phyloP scores from a whole-genome alignment of 2,797 vertebrate species.

The Anguilla anguilla region DNA sequence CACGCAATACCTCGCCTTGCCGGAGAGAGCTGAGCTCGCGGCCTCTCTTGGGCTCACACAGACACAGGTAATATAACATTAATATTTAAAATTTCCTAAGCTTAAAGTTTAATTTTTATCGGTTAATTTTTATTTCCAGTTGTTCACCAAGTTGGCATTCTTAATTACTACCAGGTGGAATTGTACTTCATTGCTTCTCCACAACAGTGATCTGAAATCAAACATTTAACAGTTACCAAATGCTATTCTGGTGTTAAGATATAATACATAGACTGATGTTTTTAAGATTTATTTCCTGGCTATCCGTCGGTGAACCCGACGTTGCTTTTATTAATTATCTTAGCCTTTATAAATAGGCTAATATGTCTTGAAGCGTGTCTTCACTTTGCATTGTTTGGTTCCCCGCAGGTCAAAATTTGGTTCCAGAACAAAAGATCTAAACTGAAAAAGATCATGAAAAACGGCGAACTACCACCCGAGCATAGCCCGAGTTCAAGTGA shows the following conservation, averaged over 20 bases:
- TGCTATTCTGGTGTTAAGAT: not conserved
- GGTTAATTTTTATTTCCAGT: not conserved
- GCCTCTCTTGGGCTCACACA: conserved; percentile 95
- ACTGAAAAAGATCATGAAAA: conserved; percentile 99
- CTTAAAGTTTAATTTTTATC: not conserved
- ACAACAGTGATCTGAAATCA: not conserved
- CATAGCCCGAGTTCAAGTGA: conserved; percentile 99
- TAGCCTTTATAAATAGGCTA: not conserved
- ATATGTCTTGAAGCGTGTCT: not conserved
- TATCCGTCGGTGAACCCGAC: not conserved
- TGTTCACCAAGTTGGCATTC: not conserved
- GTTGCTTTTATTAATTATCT: conserved; percentile 7
- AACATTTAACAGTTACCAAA: not conserved
- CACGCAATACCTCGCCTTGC: conserved; percentile 97
- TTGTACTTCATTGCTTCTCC: not conserved
- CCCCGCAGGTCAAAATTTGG: conserved; percentile 94
- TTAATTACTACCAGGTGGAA: not conserved
- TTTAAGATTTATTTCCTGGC: not conserved
- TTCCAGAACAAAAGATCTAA: conserved; percentile 99
- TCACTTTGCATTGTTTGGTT: not conserved
- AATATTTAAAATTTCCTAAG: not conserved
- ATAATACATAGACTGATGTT: not conserved
- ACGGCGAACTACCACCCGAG: conserved; percentile 94
- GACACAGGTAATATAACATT: conserved; percentile 82
- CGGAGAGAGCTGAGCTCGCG: conserved; percentile 95